Base-by-base conservation (phyloP, 1,140 invertebrate genomes). In the Eciton burchellii region DNA sequence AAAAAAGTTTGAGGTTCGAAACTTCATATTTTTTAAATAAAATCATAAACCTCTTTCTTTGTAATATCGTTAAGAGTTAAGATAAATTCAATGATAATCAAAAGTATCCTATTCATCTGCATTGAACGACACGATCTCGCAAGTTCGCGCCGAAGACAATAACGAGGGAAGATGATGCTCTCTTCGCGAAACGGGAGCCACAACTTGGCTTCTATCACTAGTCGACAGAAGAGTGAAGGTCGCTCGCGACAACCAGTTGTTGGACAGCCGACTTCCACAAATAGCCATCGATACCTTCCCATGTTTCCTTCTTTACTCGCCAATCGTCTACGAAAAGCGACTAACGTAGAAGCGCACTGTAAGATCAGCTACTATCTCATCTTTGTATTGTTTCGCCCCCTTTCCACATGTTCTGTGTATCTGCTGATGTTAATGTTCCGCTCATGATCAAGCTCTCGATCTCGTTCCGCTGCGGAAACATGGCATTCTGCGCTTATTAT, bases 271-370 rank as follows among this genome's bases (percentile, higher is more conserved):
- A 71, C 57, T 84, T 88, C 85, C 82, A 86, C 81, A 90, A 89
- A 89, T 90, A 89, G 88, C 81, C 81, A 43, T 24, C 19, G 49
- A 54, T 83, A 71, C 63, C 60, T 83, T 81, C 89, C 83, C 89
- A 74, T 81, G 66, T 54, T 29, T n/a, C 21, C 70, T 84, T 85
- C 86, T 89, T 89, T 89, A 82, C 88, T 86, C 84, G 63, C 59
- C 86, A 89, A 90, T 90, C 81, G 77, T 82, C 77, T 60, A 12
- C 54, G 84, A 81, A 81, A 77, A 83, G 79, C 73, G 83, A 89
- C 88, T 86, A 88, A 81, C 4, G 45, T 24, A 54, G 4, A 16
- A 12, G 2, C 16, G 6, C 35, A 35, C 6, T 35, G 35, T 6
- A 35, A 35, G 35, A n/a, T n/a, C n/a, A n/a, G 35, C 35, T 35